Percentiles rank a stretch among this genome's conserved stretches.
phyloP scores from a whole-genome alignment of 1,140 invertebrate species.

The Eupeodes corollae region DNA sequence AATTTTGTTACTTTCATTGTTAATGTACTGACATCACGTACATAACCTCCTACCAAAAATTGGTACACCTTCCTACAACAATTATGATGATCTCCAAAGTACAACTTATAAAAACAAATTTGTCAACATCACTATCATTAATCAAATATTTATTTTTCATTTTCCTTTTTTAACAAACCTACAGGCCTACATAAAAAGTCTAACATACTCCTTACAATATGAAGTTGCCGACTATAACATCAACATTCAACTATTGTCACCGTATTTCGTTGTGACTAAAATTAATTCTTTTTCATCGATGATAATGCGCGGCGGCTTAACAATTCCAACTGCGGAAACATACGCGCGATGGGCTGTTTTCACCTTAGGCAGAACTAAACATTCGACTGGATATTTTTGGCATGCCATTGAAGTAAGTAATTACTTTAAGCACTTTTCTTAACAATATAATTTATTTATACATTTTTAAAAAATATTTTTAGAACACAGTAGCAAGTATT shows the following conservation, averaged over 20 bases:
- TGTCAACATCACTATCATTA: background rate
- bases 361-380: conserved; percentile 62
- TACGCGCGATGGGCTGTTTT: conserved; percentile 68
- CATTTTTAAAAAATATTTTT: background rate
- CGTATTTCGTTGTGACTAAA: conserved; percentile 79
- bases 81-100: too few species aligned
- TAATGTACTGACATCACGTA: too few species aligned
- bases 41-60: too few species aligned
- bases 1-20: too few species aligned
- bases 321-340: conserved; percentile 63
- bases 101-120: background rate
- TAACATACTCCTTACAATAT: conserved; percentile 48
- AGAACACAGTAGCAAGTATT: too few species aligned
- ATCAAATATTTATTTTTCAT: background rate
- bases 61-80: too few species aligned
- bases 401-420: conserved; percentile 62
- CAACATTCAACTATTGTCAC: conserved; percentile 73
- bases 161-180: background rate
- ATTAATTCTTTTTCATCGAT: conserved; percentile 72
- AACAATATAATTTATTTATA: background rate
- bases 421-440: background rate
- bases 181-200: conserved; percentile 18
- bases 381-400: conserved; percentile 76
- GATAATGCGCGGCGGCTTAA: conserved; percentile 56
- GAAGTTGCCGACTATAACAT: conserved; percentile 66